A percentile compares a stretch with the other conserved stretches of the same genome.
Evolutionary conservation across 2,888 invertebrate genomes (phyloP).

Genomic region (Lymantria monacha): DNA sequence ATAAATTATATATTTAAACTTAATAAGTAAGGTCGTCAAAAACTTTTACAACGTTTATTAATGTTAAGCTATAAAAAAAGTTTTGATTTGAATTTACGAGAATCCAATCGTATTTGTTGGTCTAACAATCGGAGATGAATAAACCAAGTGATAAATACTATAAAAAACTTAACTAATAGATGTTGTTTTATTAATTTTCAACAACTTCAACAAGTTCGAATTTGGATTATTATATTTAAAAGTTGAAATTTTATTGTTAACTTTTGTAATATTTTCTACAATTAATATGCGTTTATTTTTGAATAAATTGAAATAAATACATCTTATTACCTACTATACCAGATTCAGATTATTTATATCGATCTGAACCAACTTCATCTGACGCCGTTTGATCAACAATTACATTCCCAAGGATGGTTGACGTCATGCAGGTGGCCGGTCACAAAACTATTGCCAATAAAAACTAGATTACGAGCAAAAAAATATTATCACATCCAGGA

Average conservation of each 20-base stretch:
- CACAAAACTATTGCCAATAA: too few relatives aligned
- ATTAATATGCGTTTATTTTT: too few relatives aligned
- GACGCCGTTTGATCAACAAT: too few relatives aligned
- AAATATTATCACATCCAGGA: too few relatives aligned
- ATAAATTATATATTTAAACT: constrained; percentile 33
- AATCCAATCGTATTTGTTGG: constrained; percentile 29
- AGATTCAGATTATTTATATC: too few relatives aligned
- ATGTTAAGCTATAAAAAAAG: constrained; percentile 30
- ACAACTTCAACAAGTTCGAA: constrained; percentile 4
- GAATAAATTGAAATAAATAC: too few relatives aligned
- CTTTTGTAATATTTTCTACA: neutral
- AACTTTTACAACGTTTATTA: constrained; percentile 32
- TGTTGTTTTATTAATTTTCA: constrained; percentile 15
- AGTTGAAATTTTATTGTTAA: neutral
- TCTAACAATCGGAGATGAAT: constrained; percentile 14
- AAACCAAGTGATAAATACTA: constrained; percentile 24
- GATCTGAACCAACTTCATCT: too few relatives aligned
- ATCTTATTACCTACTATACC: too few relatives aligned
- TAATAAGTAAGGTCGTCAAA: constrained; percentile 35
- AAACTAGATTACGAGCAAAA: too few relatives aligned
- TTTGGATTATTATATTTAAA: neutral
- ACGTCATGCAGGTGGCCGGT: too few relatives aligned
- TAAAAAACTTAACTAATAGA: constrained; percentile 31
- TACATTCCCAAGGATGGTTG: too few relatives aligned
- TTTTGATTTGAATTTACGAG: constrained; percentile 35